Percentiles rank a stretch among this genome's conserved stretches.
Evolutionary conservation across 2,113 vertebrate species (phyloP).

Genomic region (Pelecanoides urinatrix): DNA sequence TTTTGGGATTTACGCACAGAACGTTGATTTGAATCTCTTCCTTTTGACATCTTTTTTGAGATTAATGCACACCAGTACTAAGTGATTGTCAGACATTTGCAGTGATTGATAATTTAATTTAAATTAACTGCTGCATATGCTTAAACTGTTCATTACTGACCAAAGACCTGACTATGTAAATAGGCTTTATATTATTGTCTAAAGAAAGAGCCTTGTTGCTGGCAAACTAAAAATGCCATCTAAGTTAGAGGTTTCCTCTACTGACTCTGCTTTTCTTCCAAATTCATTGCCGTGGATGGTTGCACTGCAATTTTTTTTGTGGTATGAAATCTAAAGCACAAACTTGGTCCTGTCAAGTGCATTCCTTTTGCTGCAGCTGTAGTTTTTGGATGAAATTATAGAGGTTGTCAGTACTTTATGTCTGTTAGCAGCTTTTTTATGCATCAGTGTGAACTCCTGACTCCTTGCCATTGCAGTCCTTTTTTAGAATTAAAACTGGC

Average conservation of each 20-base stretch:
- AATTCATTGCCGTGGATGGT: background rate
- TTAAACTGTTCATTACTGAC: background rate
- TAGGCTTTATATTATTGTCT: background rate
- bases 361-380: background rate
- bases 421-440: background rate
- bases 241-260: background rate
- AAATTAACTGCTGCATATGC: background rate
- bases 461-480: background rate
- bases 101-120: background rate
- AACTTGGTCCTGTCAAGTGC: background rate
- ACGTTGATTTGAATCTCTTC: background rate
- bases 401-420: background rate
- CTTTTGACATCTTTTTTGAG: background rate
- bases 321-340: background rate
- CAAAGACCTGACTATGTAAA: background rate
- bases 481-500: background rate
- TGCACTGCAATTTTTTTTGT: background rate
- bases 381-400: background rate
- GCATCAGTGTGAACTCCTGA: background rate
- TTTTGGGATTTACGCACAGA: background rate
- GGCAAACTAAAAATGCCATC: background rate
- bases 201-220: background rate
- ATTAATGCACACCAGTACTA: background rate
- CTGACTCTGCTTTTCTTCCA: background rate
- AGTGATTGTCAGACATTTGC: background rate